Evolutionary conservation across 2,888 invertebrate genomes (phyloP), one percentile per base, ranked within the genome.

Genomic region (Pecten maximus): DNA sequence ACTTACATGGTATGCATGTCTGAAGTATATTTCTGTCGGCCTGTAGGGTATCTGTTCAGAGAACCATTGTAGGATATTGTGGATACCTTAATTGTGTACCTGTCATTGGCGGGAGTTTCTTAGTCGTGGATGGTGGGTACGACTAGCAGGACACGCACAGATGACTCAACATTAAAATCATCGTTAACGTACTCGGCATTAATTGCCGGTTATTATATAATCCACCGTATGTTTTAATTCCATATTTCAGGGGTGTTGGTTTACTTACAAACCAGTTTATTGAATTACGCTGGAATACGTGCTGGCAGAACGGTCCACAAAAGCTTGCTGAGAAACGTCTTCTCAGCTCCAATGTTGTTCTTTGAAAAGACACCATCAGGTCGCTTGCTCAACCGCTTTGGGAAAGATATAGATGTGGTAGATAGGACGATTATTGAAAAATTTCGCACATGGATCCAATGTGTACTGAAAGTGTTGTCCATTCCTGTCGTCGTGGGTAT

Each of bases 351-450:
- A n/a, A 95, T 95, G 95, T 88, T 90, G 40, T 96, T 96, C 93
- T 96, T 96, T 93, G 96, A 96, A 92, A 94, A 95, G 2, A 96
- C 95, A 12, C 96, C 96, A 6, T 87, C 93, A n/a, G 96, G 96
- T 12, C 93, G 96, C 60, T 94, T 96, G n/a, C 90, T 96, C n/a
- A 96, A 96, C 92, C 92, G 96, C 87, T 96, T 96, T 91, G 92
- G 95, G 50, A 96, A 96, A 91, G 96, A 95, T 90, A 92, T 96
- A 8, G 96, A 96, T 91, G 92, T 93, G 0, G 90, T 96, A 3
- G 96, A 96, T 92, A 92, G 90, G 40, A 89, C 93, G 35, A 93
- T 96, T 19, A 96, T 96, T 1, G 89, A 88, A 90, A 92, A 90
- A 90, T 93, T 91, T 12, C 91, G 94, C 39, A 93, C 94, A 10